Base-by-base conservation (phyloP, 2,797 vertebrate species). In the Lophotriccus pileatus region DNA sequence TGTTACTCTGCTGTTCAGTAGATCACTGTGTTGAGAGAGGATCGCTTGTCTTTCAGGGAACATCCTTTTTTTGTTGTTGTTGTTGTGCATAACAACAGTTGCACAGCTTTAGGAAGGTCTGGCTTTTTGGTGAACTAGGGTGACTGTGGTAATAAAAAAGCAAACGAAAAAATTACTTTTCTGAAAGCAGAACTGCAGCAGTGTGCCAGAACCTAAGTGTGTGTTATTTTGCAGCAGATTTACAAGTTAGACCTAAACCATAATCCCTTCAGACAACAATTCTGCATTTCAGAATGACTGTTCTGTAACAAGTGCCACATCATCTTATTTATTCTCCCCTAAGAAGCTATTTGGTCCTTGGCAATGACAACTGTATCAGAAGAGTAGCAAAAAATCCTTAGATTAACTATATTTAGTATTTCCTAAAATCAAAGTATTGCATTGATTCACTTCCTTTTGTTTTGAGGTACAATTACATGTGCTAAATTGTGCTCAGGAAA, bases 361-460 rank as follows among this genome's bases (percentile, higher is more conserved):
- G 22, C 53, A 91, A 30, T 68, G 68, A 52, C 13, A 63, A 23
- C 34, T 79, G 34, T 41, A 47, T 75, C n/a, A 74, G 72, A 87
- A 80, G 44, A 25, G 3, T 25, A 76, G 47, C 53, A 75, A 83
- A 36, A 85, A 78, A 68, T 87, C 82, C 37, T 95, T 52, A 66
- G 27, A 53, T 66, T 84, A 67, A 53, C 69, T 93, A 59, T 89
- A 91, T 81, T 91, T 94, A 75, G 82, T 84, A 78, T 83, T 94
- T 94, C 81, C 92, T 89, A 70, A 89, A 93, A 91, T 87, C 86
- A 89, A 91, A 96, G 64, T 72, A 52, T 47, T 7, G 0, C 44
- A 43, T 75, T 86, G 72, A 90, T 89, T 91, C 68, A 72, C 39
- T 92, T 96, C 87, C 87, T 94, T 96, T 96, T 96, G 92, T 96